Evolutionary conservation across 2,888 invertebrate genomes (phyloP), one percentile per base, ranked within the genome.

Genomic region (Blastobasis adustella): DNA sequence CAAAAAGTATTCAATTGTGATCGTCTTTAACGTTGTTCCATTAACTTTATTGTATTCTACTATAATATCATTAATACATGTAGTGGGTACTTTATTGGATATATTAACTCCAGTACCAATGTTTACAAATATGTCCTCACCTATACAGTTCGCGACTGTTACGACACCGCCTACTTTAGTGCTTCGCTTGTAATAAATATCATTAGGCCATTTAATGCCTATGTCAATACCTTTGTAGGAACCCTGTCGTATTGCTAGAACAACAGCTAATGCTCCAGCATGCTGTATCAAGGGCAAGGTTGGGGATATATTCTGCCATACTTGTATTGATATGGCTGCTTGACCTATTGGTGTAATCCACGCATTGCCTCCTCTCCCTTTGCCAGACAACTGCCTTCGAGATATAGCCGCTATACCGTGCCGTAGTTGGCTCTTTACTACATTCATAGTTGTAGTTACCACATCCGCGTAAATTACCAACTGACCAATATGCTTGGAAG

Each of bases 171-270:
- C 54, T 7, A 54, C 49, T 47, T 54, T 54, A 5, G 45, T 23
- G 7, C 49, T 42, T 37, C 51, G 39, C 10, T 51, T 51, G 47
- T 49, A 47, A 45, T 54, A 54, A 45, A 54, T 49, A 45, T 54
- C 54, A 40, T 54, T 54, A 1, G 54, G 54, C 54, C 54, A 54
- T 51, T 54, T 54, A 8, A 54, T 54, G 47, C 51, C 38, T 23
- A 54, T 49, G 39, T 54, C 47, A 10, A 54, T 49, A 41, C 51
- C 46, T 38, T 46, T n/a, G 37, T 54, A 51, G 5, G 42, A 10
- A 6, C 39, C 37, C 9, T 10, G 8, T 36, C 54, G 49, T 49
- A 54, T 42, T 1, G 54, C 49, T 39, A 49, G 10, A 2, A 49
- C 49, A 8, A 23, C 46, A 7, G 54, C 54, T 42, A 54, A 49